Conservation (phyloP, 2,113 vertebrate species). For the Takifugu flavidus region DNA sequence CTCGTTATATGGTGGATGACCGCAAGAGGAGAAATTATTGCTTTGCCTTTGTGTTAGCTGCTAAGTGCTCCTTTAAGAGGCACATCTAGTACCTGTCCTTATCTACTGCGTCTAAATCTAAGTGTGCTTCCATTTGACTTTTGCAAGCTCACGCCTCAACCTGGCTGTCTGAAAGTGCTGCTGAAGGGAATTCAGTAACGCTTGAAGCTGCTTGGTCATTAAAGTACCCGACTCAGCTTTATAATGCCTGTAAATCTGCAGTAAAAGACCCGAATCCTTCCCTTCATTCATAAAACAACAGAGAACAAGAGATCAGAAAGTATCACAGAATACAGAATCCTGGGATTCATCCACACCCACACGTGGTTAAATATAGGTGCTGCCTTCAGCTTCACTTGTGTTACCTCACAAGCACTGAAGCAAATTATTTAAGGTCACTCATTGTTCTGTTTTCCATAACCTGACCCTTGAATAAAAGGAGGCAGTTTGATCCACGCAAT, state of each 20-base stretch:
- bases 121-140: no score
- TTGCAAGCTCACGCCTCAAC: no score
- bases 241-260: no score
- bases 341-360: conserved; percentile 40
- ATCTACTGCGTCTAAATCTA: no score
- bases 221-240: no score
- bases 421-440: conserved; percentile 31
- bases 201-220: no score
- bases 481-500: neutral
- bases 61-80: neutral
- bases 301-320: conserved; percentile 45
- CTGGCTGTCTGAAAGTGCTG: no score
- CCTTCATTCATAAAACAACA: conserved; percentile 17
- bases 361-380: conserved; percentile 55
- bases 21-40: neutral
- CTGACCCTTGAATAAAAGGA: conserved; percentile 25
- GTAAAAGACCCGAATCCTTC: no score
- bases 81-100: no score
- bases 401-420: conserved; percentile 8
- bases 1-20: no score
- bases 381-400: conserved; percentile 10
- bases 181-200: no score
- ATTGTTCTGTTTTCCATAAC: conserved; percentile 35
- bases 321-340: conserved; percentile 29
- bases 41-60: neutral